These are phyloP conservation scores for Yasuhikotakia modesta DNA, from an alignment of 2,797 vertebrate species.

Conservation along the genomic window DNA sequence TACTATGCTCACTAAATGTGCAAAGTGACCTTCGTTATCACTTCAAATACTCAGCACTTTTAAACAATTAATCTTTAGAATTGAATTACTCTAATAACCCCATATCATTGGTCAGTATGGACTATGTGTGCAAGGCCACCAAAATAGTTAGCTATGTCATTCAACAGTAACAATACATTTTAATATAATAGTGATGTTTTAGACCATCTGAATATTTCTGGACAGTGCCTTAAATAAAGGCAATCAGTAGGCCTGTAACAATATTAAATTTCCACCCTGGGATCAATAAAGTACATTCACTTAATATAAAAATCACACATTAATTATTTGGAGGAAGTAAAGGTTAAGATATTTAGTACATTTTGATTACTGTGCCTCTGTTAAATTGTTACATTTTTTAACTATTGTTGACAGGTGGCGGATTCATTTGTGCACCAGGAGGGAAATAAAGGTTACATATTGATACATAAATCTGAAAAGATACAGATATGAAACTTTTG, in stretches of 20 bases:
- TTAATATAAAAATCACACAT: neutral
- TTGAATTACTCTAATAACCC: neutral
- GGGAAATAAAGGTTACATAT: too few species aligned
- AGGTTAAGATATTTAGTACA: neutral
- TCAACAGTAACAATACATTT: neutral
- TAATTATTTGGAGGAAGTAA: neutral
- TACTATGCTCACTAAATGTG: constrained; percentile 29
- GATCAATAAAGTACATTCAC: constrained; percentile 3
- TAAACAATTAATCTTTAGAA: constrained; percentile 19
- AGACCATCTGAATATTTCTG: neutral
- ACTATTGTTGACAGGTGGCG: too few species aligned
- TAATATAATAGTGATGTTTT: neutral
- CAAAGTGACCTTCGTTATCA: constrained; percentile 50
- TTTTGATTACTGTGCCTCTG: neutral
- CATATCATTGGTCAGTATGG: neutral
- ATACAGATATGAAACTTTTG: too few species aligned
- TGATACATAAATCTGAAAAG: too few species aligned
- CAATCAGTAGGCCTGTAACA: neutral
- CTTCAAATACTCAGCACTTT: constrained; percentile 32
- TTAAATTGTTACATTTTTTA: neutral
- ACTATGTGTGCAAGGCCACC: neutral
- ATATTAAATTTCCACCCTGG: neutral
- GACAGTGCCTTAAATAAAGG: neutral
- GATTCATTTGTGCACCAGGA: too few species aligned
- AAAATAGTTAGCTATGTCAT: neutral